phyloP scores from a whole-genome alignment of 2,797 vertebrate species.

The Botia kubotai region DNA sequence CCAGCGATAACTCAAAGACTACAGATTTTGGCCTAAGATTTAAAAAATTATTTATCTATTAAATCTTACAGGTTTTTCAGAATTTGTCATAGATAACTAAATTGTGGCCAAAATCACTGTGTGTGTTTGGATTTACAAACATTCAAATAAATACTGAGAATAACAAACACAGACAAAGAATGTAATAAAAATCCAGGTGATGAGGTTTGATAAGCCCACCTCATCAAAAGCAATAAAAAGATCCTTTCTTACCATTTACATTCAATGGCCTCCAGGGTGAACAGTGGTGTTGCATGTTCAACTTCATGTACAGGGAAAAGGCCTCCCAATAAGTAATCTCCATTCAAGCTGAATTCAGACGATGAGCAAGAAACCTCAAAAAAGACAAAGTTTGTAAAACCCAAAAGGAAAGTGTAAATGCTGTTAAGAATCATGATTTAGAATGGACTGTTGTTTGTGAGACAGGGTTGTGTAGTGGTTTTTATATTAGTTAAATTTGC shows the following conservation, averaged over 20 bases:
- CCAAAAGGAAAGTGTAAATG: neutral
- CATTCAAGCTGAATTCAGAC: constrained; percentile 70
- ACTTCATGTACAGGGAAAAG: constrained; percentile 72
- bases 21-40: no score
- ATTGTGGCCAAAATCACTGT: no score
- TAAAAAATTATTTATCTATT: no score
- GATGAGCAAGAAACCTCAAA: constrained; percentile 1
- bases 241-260: constrained; percentile 71
- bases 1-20: no score
- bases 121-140: neutral
- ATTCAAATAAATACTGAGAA: constrained; percentile 1
- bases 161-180: neutral
- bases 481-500: constrained; percentile 17
- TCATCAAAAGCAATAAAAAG: neutral
- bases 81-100: no score
- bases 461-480: neutral
- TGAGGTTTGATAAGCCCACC: neutral
- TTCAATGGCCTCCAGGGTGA: constrained; percentile 60
- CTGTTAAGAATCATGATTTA: constrained; percentile 6
- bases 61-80: no score
- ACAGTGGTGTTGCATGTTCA: neutral
- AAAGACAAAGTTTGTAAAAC: neutral
- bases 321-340: constrained; percentile 75
- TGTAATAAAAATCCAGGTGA: neutral
- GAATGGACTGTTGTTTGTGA: neutral